phyloP scores from a whole-genome alignment of 2,797 vertebrate species.

The Syngnathus rostellatus region DNA sequence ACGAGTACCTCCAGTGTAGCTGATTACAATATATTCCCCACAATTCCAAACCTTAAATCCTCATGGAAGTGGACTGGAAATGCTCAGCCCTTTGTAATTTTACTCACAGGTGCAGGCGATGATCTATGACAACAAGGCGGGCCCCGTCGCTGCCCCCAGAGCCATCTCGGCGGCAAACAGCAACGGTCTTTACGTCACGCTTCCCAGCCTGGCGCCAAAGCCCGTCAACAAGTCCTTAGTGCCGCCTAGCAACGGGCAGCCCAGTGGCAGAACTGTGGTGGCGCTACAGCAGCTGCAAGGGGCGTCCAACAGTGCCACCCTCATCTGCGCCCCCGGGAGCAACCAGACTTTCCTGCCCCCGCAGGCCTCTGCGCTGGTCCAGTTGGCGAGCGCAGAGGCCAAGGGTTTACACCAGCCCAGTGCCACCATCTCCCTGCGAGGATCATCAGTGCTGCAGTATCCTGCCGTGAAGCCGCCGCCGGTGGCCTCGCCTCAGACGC shows the following conservation, averaged over 20 bases:
- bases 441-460: slow-evolving; percentile 44
- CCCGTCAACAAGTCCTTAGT: slow-evolving; percentile 51
- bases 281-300: slow-evolving; percentile 54
- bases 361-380: slow-evolving; percentile 72
- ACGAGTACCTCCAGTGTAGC: too few species aligned
- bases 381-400: slow-evolving; percentile 73
- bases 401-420: slow-evolving; percentile 71
- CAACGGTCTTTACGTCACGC: slow-evolving; percentile 49
- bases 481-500: slow-evolving; percentile 43
- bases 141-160: background rate
- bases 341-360: slow-evolving; percentile 67
- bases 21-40: too few species aligned
- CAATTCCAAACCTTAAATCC: background rate
- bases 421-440: slow-evolving; percentile 62
- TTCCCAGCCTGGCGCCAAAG: slow-evolving; percentile 57
- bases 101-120: slow-evolving; percentile 77
- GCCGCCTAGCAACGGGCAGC: slow-evolving; percentile 55
- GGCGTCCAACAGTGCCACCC: slow-evolving; percentile 49
- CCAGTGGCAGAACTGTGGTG: slow-evolving; percentile 45
- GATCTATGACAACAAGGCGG: slow-evolving; percentile 75
- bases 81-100: background rate
- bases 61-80: background rate
- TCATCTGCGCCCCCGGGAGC: slow-evolving; percentile 58
- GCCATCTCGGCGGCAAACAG: slow-evolving; percentile 61
- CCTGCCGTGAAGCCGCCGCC: slow-evolving; percentile 59